Base-by-base conservation (phyloP, 2,113 vertebrate species). In the Eulemur macaco region DNA sequence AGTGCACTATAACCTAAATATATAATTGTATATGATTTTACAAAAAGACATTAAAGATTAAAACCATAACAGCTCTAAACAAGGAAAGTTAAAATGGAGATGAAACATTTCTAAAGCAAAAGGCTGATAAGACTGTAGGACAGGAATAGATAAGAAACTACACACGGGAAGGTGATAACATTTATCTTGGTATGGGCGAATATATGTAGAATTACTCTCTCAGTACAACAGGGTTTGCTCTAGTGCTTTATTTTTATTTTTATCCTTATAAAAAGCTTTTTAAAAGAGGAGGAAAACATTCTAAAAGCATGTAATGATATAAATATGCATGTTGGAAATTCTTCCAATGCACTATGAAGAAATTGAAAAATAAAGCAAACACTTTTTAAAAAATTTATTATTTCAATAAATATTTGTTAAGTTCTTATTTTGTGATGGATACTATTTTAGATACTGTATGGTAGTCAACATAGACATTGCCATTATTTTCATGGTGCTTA, bases 181-280 rank as follows among this genome's bases (percentile, higher is more conserved):
- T 50, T 94, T 94, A 89, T 80, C 63, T 92, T 83, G 34, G 1
- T 58, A 37, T 21, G 74, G 50, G 27, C 27, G 23, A 63, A 80
- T 83, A 42, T 68, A 68, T 45, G 29, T 63, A 45, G 39, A 87
- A 80, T 92, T 88, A 83, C 14, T 63, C 31, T 86, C 25, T 86
- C 25, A 69, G 17, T 1, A 23, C 8, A 68, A 25, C 13, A 69
- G 4, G 37, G 31, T 64, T 92, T 90, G 11, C 69, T 12, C 8
- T 83, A 17, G 23, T 63, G 15, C 25, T 95, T 88, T 58, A 73
- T 84, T 96, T 78, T 68, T 50, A 52, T 66, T 86, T 94, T 94
- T 64, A 25, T 78, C 81, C 37, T 83, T 60, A 37, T 63, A 18
- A 50, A 83, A 94, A 80, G 47, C n/a, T 78, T 92, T 83, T 76